Percentiles rank a stretch among this genome's conserved stretches.
Conservation (phyloP, 2,888 invertebrate species). For the Eudasyphora cyanicolor region DNA sequence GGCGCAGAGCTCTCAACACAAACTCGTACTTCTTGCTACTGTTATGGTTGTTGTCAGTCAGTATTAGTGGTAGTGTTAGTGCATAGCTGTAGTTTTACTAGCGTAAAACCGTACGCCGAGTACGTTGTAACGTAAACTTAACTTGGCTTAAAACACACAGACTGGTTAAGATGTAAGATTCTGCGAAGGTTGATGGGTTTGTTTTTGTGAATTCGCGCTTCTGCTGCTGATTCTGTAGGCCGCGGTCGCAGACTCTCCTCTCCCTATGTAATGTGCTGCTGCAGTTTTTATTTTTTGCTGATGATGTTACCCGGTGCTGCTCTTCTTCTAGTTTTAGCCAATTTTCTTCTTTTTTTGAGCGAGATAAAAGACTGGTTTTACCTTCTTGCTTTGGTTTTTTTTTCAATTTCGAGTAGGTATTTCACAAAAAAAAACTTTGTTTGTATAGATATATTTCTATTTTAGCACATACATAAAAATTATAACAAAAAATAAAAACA, state of each 20-base stretch:
- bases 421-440: constrained; percentile 20
- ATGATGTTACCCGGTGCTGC: constrained; percentile 55
- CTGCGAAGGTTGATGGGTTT: constrained; percentile 65
- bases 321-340: constrained; percentile 38
- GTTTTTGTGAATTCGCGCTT: constrained; percentile 35
- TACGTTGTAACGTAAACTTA: constrained; percentile 53
- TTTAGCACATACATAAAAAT: constrained; percentile 49
- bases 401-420: too few species aligned
- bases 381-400: constrained; percentile 30
- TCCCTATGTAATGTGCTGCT: neutral
- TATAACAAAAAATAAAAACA: too few species aligned
- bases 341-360: constrained; percentile 29
- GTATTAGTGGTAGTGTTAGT: too few species aligned
- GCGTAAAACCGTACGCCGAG: constrained; percentile 45
- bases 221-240: neutral
- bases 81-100: constrained; percentile 55
- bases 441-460: constrained; percentile 53
- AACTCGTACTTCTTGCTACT: neutral
- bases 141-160: constrained; percentile 37
- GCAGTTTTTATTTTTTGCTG: constrained; percentile 22
- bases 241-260: neutral
- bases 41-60: constrained; percentile 32
- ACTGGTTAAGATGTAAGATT: constrained; percentile 62
- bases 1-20: constrained; percentile 37
- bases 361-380: constrained; percentile 61